Evolutionary conservation across 2,113 vertebrate species (phyloP).

Genomic region (Saguinus midas): DNA sequence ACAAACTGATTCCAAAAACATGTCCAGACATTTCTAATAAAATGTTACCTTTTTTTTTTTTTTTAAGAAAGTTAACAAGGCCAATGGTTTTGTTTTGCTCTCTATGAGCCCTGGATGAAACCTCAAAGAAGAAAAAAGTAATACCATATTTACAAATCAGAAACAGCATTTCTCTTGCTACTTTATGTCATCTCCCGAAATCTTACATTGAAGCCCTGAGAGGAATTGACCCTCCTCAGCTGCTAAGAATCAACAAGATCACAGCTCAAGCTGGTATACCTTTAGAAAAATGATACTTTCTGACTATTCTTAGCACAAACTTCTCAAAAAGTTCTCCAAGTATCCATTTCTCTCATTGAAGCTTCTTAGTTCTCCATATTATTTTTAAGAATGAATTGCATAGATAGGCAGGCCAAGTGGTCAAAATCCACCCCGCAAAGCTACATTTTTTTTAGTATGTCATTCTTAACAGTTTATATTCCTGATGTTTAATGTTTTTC

Average conservation of each 20-base stretch:
- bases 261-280: neutral
- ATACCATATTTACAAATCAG: neutral
- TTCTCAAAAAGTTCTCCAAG: neutral
- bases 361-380: neutral
- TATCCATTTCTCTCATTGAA: neutral
- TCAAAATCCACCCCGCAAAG: neutral
- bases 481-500: neutral
- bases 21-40: neutral
- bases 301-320: neutral
- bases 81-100: neutral
- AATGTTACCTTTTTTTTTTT: neutral
- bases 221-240: neutral
- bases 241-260: neutral
- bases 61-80: neutral
- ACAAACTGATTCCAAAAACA: neutral
- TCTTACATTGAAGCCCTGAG: neutral
- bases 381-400: slow-evolving; percentile 45
- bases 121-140: neutral
- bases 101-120: neutral
- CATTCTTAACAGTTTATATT: neutral
- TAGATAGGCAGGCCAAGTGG: neutral
- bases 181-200: neutral
- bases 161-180: neutral
- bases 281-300: slow-evolving; percentile 9
- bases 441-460: neutral